A percentile compares a stretch with the other conserved stretches of the same genome.
Conservation (phyloP, 2,797 vertebrate species). For the Poeciliopsis gracilis region DNA sequence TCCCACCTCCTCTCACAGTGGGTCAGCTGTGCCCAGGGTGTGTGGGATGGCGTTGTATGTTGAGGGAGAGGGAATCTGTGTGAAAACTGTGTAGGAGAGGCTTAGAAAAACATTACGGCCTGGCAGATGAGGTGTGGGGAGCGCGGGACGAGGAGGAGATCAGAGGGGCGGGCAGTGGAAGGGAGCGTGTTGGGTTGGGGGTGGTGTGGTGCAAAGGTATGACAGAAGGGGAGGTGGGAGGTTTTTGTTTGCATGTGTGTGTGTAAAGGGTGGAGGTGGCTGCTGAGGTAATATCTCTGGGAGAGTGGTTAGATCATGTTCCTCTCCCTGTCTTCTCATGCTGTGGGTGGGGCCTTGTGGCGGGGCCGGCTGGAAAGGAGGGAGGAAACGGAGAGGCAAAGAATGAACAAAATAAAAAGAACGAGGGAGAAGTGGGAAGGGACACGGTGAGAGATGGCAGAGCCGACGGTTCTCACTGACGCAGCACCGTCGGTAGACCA, state of each 20-base stretch:
- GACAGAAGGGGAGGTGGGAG: constrained; percentile 68
- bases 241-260: constrained; percentile 46
- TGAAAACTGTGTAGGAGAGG: constrained; percentile 89
- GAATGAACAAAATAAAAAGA: constrained; percentile 2
- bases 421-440: constrained; percentile 15
- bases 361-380: constrained; percentile 60
- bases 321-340: constrained; percentile 76
- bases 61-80: constrained; percentile 77
- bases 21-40: constrained; percentile 76
- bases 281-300: constrained; percentile 72
- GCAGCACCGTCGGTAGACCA: constrained; percentile 61
- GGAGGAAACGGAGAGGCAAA: constrained; percentile 46
- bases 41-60: constrained; percentile 78
- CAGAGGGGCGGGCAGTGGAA: constrained; percentile 47
- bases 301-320: constrained; percentile 76
- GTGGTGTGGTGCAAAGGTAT: constrained; percentile 42
- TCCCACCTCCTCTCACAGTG: constrained; percentile 74
- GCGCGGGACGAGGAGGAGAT: constrained; percentile 72
- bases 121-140: constrained; percentile 76
- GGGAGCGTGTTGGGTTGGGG: constrained; percentile 41
- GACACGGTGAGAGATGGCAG: constrained; percentile 52
- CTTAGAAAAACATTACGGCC: constrained; percentile 83
- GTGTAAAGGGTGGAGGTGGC: constrained; percentile 62
- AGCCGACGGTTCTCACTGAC: constrained; percentile 55
- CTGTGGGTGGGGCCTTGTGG: constrained; percentile 71